These are phyloP conservation scores for Phrixothrix hirtus DNA, from an alignment of 2,888 invertebrate species.

Conservation along the genomic window DNA sequence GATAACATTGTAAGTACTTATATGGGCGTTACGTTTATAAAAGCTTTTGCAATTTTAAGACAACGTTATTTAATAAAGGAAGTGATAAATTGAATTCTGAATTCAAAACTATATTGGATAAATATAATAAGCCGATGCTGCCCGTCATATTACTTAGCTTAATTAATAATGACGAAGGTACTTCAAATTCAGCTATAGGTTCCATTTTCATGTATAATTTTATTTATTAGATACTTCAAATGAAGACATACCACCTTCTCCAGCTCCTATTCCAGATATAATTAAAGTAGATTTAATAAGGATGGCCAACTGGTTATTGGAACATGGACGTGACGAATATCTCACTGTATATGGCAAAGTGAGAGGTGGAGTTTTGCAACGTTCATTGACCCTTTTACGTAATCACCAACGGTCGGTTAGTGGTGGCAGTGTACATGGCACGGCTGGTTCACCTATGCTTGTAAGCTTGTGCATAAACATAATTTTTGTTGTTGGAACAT, in stretches of 20 bases:
- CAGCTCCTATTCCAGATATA: slow-evolving; percentile 71
- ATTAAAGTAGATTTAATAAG: slow-evolving; percentile 72
- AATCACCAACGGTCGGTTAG: slow-evolving; percentile 81
- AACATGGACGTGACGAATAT: slow-evolving; percentile 72
- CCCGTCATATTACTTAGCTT: slow-evolving; percentile 88
- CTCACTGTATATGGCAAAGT: slow-evolving; percentile 75
- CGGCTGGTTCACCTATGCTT: slow-evolving; percentile 62
- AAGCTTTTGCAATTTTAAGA: slow-evolving; percentile 55
- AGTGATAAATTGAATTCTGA: slow-evolving; percentile 84
- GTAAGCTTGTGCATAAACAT: no score
- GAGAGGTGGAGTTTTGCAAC: slow-evolving; percentile 74
- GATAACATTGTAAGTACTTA: slow-evolving; percentile 80
- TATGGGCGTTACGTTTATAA: neutral
- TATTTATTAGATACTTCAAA: slow-evolving; percentile 37
- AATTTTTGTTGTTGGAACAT: no score
- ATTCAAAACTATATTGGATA: slow-evolving; percentile 81
- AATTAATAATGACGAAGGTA: slow-evolving; percentile 83
- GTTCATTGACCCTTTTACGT: slow-evolving; percentile 74
- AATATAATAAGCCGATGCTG: slow-evolving; percentile 84
- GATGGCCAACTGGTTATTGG: slow-evolving; percentile 85
- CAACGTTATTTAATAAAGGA: slow-evolving; percentile 77
- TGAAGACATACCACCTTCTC: slow-evolving; percentile 64
- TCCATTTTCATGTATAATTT: slow-evolving; percentile 3
- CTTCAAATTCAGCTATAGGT: no score
- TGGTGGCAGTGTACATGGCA: slow-evolving; percentile 71